A percentile compares a stretch with the other conserved stretches of the same genome.
phyloP scores from a whole-genome alignment of 2,888 invertebrate species.

The Drosophila meridiana region DNA sequence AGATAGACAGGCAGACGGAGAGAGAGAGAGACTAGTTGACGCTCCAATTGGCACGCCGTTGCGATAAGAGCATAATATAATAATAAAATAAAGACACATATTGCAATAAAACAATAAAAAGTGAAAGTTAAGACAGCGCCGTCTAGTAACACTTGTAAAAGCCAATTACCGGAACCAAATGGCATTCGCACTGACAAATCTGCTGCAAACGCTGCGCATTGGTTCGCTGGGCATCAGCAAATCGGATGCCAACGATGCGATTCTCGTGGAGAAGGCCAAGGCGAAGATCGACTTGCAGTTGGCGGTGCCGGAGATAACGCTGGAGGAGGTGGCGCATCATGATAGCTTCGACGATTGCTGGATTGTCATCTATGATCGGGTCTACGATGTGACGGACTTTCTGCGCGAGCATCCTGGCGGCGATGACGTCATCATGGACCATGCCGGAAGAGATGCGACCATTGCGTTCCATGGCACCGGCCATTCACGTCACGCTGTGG shows the following conservation, averaged over 20 bases:
- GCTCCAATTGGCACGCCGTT: conserved; percentile 48
- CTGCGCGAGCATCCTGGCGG: conserved; percentile 93
- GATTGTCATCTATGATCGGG: conserved; percentile 94
- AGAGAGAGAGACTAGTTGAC: conserved; percentile 17
- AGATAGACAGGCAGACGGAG: not conserved
- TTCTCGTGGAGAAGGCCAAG: conserved; percentile 44
- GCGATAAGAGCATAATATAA: conserved; percentile 23
- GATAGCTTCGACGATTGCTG: conserved; percentile 91
- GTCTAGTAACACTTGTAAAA: conserved; percentile 15
- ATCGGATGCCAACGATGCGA: conserved; percentile 32
- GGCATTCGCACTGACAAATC: conserved; percentile 75
- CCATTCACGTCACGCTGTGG: conserved; percentile 89
- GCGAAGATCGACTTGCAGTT: conserved; percentile 34
- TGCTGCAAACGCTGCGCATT: conserved; percentile 76
- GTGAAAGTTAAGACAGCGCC: conserved; percentile 59
- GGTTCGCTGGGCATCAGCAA: conserved; percentile 53
- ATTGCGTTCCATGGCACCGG: conserved; percentile 92
- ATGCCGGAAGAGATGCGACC: conserved; percentile 94
- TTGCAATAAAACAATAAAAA: conserved; percentile 37
- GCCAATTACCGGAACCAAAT: conserved; percentile 48
- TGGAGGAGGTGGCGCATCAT: conserved; percentile 92
- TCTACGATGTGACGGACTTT: conserved; percentile 93
- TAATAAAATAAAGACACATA: not conserved
- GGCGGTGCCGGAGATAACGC: conserved; percentile 86
- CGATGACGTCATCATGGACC: conserved; percentile 91